Conservation (phyloP, 2,113 vertebrate species). For the Sarotherodon lohbergeri region DNA sequence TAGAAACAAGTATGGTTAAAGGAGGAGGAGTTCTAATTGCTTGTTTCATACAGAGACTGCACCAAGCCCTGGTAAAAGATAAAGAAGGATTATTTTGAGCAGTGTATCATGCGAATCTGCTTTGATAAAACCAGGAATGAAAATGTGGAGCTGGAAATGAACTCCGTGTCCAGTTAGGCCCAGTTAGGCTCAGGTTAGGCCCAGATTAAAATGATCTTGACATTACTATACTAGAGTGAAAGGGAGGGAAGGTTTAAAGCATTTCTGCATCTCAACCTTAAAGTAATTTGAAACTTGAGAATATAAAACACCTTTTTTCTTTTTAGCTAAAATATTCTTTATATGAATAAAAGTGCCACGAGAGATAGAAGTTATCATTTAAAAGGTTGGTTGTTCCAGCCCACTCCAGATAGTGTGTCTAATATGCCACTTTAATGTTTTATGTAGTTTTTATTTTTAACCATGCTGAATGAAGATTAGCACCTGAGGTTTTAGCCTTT, state of each 20-base stretch:
- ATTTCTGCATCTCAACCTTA: neutral
- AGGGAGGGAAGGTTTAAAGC: fast-evolving
- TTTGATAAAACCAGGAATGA: fast-evolving
- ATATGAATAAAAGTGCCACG: neutral
- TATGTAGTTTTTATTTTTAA: neutral
- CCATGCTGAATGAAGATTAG: neutral
- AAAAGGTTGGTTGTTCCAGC: neutral
- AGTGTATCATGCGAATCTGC: fast-evolving
- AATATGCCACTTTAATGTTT: neutral
- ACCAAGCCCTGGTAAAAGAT: neutral
- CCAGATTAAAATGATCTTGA: neutral
- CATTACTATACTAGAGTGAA: neutral
- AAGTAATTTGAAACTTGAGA: neutral
- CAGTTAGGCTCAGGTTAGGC: neutral
- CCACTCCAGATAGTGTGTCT: neutral
- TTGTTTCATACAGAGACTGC: neutral
- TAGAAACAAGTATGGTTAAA: neutral
- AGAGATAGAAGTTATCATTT: neutral
- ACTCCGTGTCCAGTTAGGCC: neutral
- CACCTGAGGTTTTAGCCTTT: neutral
- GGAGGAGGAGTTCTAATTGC: neutral
- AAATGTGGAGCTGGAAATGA: neutral
- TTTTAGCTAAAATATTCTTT: neutral
- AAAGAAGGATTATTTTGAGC: neutral
- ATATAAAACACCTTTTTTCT: neutral